Evolutionary conservation across 2,797 vertebrate species (phyloP).

Genomic region (Enteromius fasciolatus): DNA sequence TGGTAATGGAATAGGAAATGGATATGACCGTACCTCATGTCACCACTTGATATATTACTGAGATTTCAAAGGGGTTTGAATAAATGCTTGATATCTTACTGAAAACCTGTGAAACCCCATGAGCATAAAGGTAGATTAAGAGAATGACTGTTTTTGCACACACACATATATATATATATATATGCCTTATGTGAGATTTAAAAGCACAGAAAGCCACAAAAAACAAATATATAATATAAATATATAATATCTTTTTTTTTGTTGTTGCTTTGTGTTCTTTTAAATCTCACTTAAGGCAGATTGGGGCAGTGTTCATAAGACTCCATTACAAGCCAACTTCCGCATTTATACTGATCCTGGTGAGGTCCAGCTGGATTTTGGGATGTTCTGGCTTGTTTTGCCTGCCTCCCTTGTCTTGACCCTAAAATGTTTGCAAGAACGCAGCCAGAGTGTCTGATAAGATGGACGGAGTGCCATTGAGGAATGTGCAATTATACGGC

Average conservation of each 20-base stretch:
- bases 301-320: slow-evolving; percentile 20
- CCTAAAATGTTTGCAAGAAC: slow-evolving; percentile 29
- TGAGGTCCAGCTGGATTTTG: slow-evolving; percentile 13
- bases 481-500: slow-evolving; percentile 30
- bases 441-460: slow-evolving; percentile 40
- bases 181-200: no score
- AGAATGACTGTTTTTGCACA: neutral
- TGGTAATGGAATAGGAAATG: slow-evolving; percentile 43
- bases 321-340: slow-evolving; percentile 24
- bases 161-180: neutral
- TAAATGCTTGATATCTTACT: slow-evolving; percentile 21
- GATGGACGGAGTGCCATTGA: neutral
- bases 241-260: no score
- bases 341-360: slow-evolving; percentile 12
- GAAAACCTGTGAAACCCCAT: neutral
- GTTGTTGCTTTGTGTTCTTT: neutral
- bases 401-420: slow-evolving; percentile 38
- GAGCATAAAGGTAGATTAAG: slow-evolving; percentile 4
- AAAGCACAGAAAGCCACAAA: no score
- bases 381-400: slow-evolving; percentile 36
- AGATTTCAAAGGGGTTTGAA: slow-evolving; percentile 13
- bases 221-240: no score
- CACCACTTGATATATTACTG: slow-evolving; percentile 17
- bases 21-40: neutral
- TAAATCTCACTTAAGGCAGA: slow-evolving; percentile 7